phyloP scores from a whole-genome alignment of 1,140 invertebrate genomes.

The Mylabris phalerata region DNA sequence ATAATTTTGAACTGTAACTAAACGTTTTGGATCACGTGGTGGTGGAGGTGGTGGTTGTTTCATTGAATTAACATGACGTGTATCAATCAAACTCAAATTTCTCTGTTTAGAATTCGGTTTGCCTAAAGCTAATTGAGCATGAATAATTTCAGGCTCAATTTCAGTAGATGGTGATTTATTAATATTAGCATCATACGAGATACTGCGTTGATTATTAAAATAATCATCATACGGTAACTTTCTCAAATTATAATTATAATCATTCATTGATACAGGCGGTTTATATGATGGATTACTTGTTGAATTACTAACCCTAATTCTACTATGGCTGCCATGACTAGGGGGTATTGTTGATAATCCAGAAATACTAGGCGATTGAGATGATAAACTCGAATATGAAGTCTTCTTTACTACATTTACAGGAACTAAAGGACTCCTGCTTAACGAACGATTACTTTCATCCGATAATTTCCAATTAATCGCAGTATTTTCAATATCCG shows the following conservation, averaged over 20 bases:
- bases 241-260: constrained; percentile 27
- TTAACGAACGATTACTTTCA: constrained; percentile 28
- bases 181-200: constrained; percentile 38
- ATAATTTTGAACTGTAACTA: constrained; percentile 45
- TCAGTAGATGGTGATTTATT: constrained; percentile 31
- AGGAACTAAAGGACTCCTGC: constrained; percentile 30
- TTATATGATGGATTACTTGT: constrained; percentile 34
- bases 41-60: constrained; percentile 55
- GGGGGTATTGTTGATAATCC: constrained; percentile 39
- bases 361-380: constrained; percentile 23
- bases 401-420: constrained; percentile 14
- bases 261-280: constrained; percentile 33
- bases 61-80: constrained; percentile 12
- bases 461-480: constrained; percentile 23
- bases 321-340: constrained; percentile 31
- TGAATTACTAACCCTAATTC: constrained; percentile 33
- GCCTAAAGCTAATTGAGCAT: constrained; percentile 33
- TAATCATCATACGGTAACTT: constrained; percentile 9
- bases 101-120: constrained; percentile 26
- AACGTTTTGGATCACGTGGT: constrained; percentile 58
- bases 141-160: constrained; percentile 24
- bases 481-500: constrained; percentile 31
- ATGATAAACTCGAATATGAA: constrained; percentile 19
- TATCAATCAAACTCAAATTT: constrained; percentile 34
- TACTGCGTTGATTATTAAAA: constrained; percentile 32